These are phyloP conservation scores for Hydrochoerus hydrochaeris DNA, from an alignment of 2,113 vertebrate species.

Conservation along the genomic window DNA sequence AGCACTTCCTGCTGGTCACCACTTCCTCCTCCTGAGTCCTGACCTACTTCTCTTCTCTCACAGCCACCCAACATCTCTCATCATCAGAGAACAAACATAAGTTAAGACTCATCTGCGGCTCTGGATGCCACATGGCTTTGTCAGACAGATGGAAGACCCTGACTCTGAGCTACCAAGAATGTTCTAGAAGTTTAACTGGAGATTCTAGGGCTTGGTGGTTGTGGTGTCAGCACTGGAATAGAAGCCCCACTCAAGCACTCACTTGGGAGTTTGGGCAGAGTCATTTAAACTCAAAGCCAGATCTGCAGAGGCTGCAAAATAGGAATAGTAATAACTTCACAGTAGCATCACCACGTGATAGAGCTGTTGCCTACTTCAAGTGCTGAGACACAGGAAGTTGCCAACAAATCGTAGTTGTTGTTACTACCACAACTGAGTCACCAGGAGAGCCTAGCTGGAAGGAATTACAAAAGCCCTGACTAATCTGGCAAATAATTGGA, in stretches of 20 bases:
- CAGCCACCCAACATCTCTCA: not conserved
- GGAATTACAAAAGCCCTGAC: not conserved
- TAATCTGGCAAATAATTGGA: not conserved
- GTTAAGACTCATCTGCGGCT: not conserved
- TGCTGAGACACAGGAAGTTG: not conserved
- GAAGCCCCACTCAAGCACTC: not conserved
- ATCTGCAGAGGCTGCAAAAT: not conserved
- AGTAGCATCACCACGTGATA: not conserved
- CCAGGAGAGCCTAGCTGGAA: not conserved
- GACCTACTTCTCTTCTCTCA: not conserved
- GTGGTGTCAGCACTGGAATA: not conserved
- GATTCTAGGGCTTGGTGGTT: not conserved
- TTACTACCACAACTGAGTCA: slow-evolving; percentile 34
- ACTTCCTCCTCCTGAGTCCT: not conserved
- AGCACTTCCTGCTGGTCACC: not conserved
- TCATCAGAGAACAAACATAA: not conserved
- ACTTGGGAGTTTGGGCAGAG: not conserved
- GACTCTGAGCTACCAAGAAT: not conserved
- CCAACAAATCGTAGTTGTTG: not conserved
- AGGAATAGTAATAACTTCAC: not conserved
- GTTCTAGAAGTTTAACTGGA: not conserved
- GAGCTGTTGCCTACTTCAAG: not conserved
- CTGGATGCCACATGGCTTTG: not conserved
- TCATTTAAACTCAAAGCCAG: not conserved
- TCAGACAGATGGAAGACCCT: not conserved